Conservation (phyloP, 2,113 vertebrate species). For the Tragelaphus strepsiceros region DNA sequence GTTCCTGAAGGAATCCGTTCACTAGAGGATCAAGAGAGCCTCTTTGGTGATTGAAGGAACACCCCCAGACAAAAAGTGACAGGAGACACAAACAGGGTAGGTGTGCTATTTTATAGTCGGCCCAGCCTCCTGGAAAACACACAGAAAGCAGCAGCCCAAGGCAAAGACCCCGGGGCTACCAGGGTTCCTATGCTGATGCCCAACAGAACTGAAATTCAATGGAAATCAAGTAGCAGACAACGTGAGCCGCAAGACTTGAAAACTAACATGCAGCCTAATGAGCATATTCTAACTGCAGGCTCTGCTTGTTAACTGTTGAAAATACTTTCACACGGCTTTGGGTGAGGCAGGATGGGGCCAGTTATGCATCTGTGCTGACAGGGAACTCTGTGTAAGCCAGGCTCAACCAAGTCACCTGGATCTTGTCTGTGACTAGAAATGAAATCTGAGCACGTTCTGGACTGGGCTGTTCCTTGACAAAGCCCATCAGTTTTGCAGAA, state of each 20-base stretch:
- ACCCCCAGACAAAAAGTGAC: neutral
- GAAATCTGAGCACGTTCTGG: slow-evolving; percentile 19
- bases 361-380: slow-evolving; percentile 37
- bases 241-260: slow-evolving; percentile 49
- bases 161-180: neutral
- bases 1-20: slow-evolving; percentile 15
- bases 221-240: slow-evolving; percentile 62
- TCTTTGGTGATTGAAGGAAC: neutral
- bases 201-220: neutral
- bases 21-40: neutral
- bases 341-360: slow-evolving; percentile 31
- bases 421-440: slow-evolving; percentile 45
- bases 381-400: slow-evolving; percentile 31
- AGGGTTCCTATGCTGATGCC: neutral
- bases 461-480: slow-evolving; percentile 47
- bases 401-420: slow-evolving; percentile 45
- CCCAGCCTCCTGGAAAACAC: neutral
- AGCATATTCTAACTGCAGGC: slow-evolving; percentile 58
- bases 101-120: neutral
- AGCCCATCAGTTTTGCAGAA: neutral
- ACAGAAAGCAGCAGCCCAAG: slow-evolving; percentile 2
- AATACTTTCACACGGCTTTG: slow-evolving; percentile 62
- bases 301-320: slow-evolving; percentile 67
- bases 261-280: slow-evolving; percentile 51
- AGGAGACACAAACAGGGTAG: neutral